Conservation (phyloP, 2,797 vertebrate genomes). For the Steatocranus sp. region DNA sequence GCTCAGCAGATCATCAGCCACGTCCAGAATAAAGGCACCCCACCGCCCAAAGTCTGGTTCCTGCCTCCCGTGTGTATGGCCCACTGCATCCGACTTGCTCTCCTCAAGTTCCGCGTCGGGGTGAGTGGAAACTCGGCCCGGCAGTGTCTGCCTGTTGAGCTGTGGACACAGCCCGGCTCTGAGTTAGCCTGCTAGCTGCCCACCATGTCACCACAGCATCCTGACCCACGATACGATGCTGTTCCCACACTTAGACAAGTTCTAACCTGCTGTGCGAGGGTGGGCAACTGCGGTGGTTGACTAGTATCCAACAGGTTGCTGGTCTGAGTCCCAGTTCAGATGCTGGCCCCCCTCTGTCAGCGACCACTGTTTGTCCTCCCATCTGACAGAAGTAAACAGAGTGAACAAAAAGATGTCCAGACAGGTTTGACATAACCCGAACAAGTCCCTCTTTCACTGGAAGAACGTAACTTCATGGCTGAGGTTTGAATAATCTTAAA, state of each 20-base stretch:
- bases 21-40: slow-evolving; percentile 94
- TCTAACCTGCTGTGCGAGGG: neutral
- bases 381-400: neutral
- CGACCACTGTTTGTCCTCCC: neutral
- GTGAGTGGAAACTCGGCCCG: slow-evolving; percentile 70
- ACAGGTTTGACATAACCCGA: neutral
- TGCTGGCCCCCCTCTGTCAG: neutral
- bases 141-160: slow-evolving; percentile 19
- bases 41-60: slow-evolving; percentile 97
- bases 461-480: neutral
- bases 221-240: neutral
- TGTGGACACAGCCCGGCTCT: neutral
- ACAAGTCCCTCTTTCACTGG: neutral
- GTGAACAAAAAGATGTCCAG: neutral
- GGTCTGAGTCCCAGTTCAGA: neutral
- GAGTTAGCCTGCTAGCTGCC: slow-evolving; percentile 26
- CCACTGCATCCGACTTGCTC: slow-evolving; percentile 94
- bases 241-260: neutral
- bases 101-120: slow-evolving; percentile 92
- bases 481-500: neutral
- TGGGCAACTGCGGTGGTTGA: neutral
- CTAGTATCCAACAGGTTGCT: neutral
- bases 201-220: neutral
- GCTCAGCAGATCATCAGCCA: slow-evolving; percentile 95
- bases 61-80: slow-evolving; percentile 93